Evolutionary conservation across 2,888 invertebrate species (phyloP), one percentile per base, ranked within the genome.

Genomic region (Plagiodera versicolora): DNA sequence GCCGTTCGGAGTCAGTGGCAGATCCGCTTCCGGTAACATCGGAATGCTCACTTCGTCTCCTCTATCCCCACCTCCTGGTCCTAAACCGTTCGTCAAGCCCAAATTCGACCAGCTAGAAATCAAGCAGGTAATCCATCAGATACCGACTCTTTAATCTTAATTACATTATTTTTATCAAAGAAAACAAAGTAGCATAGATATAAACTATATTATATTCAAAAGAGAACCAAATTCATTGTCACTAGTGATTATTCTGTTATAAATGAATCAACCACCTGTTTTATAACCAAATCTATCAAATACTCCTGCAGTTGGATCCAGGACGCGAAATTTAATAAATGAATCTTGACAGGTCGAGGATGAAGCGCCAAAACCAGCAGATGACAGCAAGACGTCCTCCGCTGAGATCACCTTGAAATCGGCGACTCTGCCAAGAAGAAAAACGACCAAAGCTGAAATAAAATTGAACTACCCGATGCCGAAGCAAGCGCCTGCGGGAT

Each of bases 371-470:
- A 39, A 2, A 46, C 59, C 64, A 48, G 65, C 67, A 2, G 79
- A 77, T 58, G 78, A 78, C 64, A 77, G 81, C 35, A 84, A 87
- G 77, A 85, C 85, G 1, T 86, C 87, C 14, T 85, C 85, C 19
- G 86, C 87, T 68, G 87, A 88, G 69, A 87, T 88, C 56, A 86
- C 85, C 0, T 76, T 88, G 24, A 88, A 88, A 74, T 87, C 87
- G 60, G 87, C 88, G 0, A 88, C 88, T 0, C 77, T 88, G 64
- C 88, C 88, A 3, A 81, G 88, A 66, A 81, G 87, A 28, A 87
- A 87, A 72, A 86, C 86, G 2, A 82, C 85, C 48, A 87, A 86
- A 77, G 85, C 87, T 0, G 86, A 88, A 77, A 86, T 88, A 52
- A 83, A 85, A 68, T 74, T 87, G 64, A 83, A 86, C 64, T 85